Base-by-base conservation (phyloP, 2,888 invertebrate genomes). In the Plutella xylostella region DNA sequence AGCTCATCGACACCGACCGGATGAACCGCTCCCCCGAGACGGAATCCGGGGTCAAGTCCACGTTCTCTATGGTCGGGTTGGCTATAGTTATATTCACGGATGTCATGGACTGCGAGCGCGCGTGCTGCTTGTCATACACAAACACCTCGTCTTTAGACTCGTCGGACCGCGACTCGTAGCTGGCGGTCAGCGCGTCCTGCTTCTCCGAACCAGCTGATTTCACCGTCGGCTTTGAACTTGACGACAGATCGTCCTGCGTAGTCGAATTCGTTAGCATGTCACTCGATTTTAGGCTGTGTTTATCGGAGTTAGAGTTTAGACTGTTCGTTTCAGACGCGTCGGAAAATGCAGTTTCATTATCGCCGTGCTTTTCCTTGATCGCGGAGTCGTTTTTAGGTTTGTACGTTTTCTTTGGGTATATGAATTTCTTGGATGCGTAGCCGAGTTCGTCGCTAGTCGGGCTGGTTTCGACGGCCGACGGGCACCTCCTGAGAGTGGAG, bases 401-500 rank as follows among this genome's bases (percentile, higher is more conserved):
- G 57, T 57, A 42, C 12, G 21, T 70, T 69, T 49, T 68, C 65
- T 54, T 67, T 72, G 7, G 63, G 56, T 63, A 63, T 2, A 57
- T 61, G 33, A 59, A 65, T 65, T 66, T 77, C 51, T 63, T 78
- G 11, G 58, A 60, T 50, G 64, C 54, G 50, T 63, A 61, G 18
- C 60, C 73, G 40, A 77, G 52, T 53, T 85, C 86, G 3, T 82
- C 80, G 51, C 65, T 79, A n/a, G 14, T 37, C 4, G 83, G 75
- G 50, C 77, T 74, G 40, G 89, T 90, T 59, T 91, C 90, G 31
- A 90, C 78, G 5, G 91, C 88, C 14, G 89, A 89, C 14, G 96
- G 93, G 64, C 95, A 94, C 72, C 92, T 94, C 51, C 92, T 89
- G 31, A 97, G 79, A 0, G 95, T 93, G 2, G 92, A 89, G 71